phyloP scores from a whole-genome alignment of 1,140 invertebrate genomes.

The Camponotus pennsylvanicus region DNA sequence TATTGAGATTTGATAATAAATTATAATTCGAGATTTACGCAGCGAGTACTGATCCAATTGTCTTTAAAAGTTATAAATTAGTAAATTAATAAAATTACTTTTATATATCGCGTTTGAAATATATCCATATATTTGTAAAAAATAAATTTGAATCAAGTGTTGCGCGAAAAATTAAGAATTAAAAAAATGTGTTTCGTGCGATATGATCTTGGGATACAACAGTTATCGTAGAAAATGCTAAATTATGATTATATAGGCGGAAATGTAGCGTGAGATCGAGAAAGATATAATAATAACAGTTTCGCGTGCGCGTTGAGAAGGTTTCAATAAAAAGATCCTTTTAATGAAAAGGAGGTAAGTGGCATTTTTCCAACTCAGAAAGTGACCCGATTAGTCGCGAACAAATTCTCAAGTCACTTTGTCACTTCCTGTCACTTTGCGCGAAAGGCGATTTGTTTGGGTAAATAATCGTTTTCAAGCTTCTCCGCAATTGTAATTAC shows the following conservation, averaged over 20 bases:
- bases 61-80: conserved; percentile 3
- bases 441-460: conserved; percentile 20
- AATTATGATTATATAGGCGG: not conserved
- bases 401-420: conserved; percentile 10
- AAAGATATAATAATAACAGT: not conserved
- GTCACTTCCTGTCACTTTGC: not conserved
- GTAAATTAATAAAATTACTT: not conserved
- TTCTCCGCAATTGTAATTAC: conserved; percentile 40
- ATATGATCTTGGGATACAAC: not conserved
- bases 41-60: not conserved
- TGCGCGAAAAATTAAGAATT: not conserved
- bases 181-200: not conserved
- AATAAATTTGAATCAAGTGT: not conserved
- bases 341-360: not conserved
- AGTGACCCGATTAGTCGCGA: not conserved
- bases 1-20: not conserved
- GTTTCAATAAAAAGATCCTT: not conserved
- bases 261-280: conserved; percentile 4
- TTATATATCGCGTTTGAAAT: not conserved
- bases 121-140: too few relatives aligned
- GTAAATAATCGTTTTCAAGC: conserved; percentile 38
- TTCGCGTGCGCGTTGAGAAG: not conserved
- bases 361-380: not conserved
- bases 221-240: not conserved
- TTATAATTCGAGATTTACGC: not conserved